Evolutionary conservation across 2,888 invertebrate species (phyloP).

Genomic region (Drosophila fulvimacula): DNA sequence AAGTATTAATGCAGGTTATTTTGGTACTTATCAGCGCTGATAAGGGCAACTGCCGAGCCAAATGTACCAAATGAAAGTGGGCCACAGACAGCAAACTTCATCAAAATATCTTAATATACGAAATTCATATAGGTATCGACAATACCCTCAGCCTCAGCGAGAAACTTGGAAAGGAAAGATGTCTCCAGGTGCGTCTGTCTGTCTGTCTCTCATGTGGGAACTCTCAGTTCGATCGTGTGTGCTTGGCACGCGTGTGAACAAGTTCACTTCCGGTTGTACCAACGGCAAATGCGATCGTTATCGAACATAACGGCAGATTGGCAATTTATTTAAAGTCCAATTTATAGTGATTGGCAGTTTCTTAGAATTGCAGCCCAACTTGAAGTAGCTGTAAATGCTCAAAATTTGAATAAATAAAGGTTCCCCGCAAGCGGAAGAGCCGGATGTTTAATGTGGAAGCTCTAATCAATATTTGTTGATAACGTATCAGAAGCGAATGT

Average conservation of each 20-base stretch:
- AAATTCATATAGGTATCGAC: background rate
- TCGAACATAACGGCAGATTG: constrained; percentile 41
- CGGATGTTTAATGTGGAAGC: constrained; percentile 7
- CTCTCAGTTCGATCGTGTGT: constrained; percentile 1
- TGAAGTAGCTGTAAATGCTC: background rate
- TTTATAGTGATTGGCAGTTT: constrained; percentile 40
- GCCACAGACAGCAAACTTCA: background rate
- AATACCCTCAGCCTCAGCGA: background rate
- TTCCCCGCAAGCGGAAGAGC: constrained; percentile 4
- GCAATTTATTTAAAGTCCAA: constrained; percentile 37
- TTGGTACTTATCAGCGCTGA: constrained; percentile 59
- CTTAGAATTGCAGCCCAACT: constrained; percentile 4
- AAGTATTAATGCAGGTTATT: constrained; percentile 75
- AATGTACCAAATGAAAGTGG: constrained; percentile 17
- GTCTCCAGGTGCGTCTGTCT: background rate
- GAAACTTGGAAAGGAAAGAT: background rate
- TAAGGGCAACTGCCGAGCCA: constrained; percentile 17
- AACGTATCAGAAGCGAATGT: constrained; percentile 2
- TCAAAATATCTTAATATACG: background rate
- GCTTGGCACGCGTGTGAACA: constrained; percentile 49
- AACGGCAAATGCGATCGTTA: constrained; percentile 33
- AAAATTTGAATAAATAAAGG: background rate
- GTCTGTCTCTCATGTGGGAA: constrained; percentile 6
- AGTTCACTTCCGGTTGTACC: constrained; percentile 33
- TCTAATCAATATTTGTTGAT: constrained; percentile 6